These are phyloP conservation scores for Griposia aprilina DNA, from an alignment of 2,888 invertebrate genomes.

Conservation along the genomic window DNA sequence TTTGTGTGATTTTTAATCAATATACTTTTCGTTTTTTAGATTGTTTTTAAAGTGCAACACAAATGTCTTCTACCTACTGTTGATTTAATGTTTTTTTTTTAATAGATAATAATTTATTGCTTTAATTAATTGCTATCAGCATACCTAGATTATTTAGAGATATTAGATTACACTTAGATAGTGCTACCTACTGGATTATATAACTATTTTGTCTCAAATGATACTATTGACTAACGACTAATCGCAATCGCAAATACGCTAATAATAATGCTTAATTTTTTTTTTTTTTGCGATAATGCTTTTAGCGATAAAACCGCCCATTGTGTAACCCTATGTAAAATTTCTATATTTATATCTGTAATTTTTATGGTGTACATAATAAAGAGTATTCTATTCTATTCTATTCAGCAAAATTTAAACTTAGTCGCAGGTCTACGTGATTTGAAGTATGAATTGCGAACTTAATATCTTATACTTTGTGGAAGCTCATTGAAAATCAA, in stretches of 20 bases:
- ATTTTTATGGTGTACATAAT: too few species aligned
- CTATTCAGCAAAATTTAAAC: not conserved
- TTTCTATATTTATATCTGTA: too few species aligned
- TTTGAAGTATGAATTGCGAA: constrained; percentile 63
- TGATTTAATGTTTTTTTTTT: not conserved
- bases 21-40: not conserved
- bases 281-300: too few species aligned
- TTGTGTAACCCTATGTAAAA: too few species aligned
- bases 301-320: too few species aligned
- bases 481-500: constrained; percentile 78
- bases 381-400: too few species aligned
- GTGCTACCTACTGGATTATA: not conserved
- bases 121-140: constrained; percentile 13
- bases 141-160: not conserved
- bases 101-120: not conserved
- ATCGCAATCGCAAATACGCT: constrained; percentile 26
- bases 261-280: too few species aligned
- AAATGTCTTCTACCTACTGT: not conserved
- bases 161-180: not conserved
- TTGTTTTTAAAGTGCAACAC: constrained; percentile 6
- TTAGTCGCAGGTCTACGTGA: constrained; percentile 60
- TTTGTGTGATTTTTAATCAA: constrained; percentile 6
- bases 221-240: constrained; percentile 18
- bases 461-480: constrained; percentile 70
- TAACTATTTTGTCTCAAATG: not conserved